Percentiles rank a stretch among this genome's conserved stretches.
Evolutionary conservation across 2,797 vertebrate genomes (phyloP).

Genomic region (Cynopterus sphinx): DNA sequence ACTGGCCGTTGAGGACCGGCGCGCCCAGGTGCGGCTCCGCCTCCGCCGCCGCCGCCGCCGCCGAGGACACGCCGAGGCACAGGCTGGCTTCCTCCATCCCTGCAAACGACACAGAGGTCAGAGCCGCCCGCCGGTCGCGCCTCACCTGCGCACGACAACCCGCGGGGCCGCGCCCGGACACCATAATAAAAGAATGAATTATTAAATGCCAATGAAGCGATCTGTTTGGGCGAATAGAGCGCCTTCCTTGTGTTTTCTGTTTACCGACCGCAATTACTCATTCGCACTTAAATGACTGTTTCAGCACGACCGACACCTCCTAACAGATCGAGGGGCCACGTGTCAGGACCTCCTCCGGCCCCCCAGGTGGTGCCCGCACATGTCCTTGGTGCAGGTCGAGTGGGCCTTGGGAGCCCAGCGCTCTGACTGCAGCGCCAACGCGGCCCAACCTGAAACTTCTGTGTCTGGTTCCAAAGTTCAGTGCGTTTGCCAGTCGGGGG

Average conservation of each 20-base stretch:
- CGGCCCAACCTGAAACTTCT: slow-evolving; percentile 82
- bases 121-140: slow-evolving; percentile 62
- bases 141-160: slow-evolving; percentile 67
- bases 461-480: slow-evolving; percentile 81
- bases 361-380: slow-evolving; percentile 62
- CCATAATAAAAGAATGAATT: slow-evolving; percentile 82
- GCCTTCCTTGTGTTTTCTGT: slow-evolving; percentile 76
- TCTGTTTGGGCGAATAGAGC: slow-evolving; percentile 72
- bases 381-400: slow-evolving; percentile 66
- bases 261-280: slow-evolving; percentile 79
- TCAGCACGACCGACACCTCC: slow-evolving; percentile 76
- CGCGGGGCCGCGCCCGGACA: too few relatives aligned
- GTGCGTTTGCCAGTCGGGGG: slow-evolving; percentile 78
- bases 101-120: slow-evolving; percentile 83
- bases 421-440: slow-evolving; percentile 57
- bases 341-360: slow-evolving; percentile 54
- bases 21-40: slow-evolving; percentile 94
- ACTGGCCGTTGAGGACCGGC: slow-evolving; percentile 98
- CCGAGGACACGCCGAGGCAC: slow-evolving; percentile 99
- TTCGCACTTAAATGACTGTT: slow-evolving; percentile 79
- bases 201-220: slow-evolving; percentile 83
- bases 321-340: slow-evolving; percentile 62
- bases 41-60: slow-evolving; percentile 93
- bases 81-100: slow-evolving; percentile 99
- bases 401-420: not conserved